phyloP scores from a whole-genome alignment of 2,797 vertebrate species.

The Propithecus perrieri region DNA sequence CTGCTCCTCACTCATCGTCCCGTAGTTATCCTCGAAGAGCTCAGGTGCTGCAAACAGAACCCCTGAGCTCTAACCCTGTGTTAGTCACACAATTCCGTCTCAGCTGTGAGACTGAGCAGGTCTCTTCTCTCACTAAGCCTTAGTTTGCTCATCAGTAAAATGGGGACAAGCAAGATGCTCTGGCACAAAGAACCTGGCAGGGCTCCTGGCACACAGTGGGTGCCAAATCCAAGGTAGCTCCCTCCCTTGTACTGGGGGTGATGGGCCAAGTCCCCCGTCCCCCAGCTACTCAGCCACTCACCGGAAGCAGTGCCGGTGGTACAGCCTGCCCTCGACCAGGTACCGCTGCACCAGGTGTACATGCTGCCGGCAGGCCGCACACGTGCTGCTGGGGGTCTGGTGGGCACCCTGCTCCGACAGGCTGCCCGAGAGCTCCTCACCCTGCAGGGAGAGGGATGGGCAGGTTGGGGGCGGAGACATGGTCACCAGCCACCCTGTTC shows the following conservation, averaged over 20 bases:
- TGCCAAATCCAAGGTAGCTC: rapidly evolving
- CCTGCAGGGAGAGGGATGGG: background rate
- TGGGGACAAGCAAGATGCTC: background rate
- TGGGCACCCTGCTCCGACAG: constrained; percentile 43
- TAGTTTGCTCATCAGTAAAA: background rate
- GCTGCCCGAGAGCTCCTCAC: constrained; percentile 47
- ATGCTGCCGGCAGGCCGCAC: constrained; percentile 92
- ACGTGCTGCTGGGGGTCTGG: constrained; percentile 87
- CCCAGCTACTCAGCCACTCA: constrained; percentile 65
- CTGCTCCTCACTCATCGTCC: background rate
- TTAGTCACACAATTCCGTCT: background rate
- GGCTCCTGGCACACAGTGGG: rapidly evolving
- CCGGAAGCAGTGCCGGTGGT: constrained; percentile 99
- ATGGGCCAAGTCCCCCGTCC: background rate
- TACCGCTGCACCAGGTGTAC: constrained; percentile 98
- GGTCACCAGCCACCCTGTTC: background rate
- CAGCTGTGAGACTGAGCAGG: rapidly evolving
- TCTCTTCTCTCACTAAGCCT: background rate
- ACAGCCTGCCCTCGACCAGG: constrained; percentile 94
- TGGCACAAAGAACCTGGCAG: rapidly evolving
- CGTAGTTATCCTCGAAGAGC: background rate
- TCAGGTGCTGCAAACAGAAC: background rate
- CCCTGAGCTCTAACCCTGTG: background rate
- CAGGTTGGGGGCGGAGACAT: rapidly evolving
- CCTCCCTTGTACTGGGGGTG: background rate